Evolutionary conservation across 2,113 vertebrate genomes (phyloP), one percentile per base, ranked within the genome.

Genomic region (Falcunculus frontatus): DNA sequence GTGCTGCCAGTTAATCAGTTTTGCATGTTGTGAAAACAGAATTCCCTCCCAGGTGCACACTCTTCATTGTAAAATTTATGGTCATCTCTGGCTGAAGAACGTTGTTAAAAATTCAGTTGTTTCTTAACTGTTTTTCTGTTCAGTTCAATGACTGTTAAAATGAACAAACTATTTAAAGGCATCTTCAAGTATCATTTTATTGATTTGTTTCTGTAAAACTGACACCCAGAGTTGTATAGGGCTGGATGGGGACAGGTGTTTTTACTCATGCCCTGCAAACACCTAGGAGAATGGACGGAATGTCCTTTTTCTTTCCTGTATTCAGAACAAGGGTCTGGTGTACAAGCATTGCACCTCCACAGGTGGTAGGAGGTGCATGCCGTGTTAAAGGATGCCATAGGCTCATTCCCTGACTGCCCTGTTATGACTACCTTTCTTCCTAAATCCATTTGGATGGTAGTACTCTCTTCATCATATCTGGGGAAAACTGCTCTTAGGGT

Each of bases 61-160:
- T 41, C 9, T 75, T 85, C 53, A 20, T 33, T 53, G 63, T 74
- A 85, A 15, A 11, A 79, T 89, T 83, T 70, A 52, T 39, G 70
- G 44, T 92, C 35, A 27, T 70, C 53, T 52, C 52, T 70, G 52
- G 37, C 63, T 95, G 56, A 75, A 79, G 79, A 93, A 93, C 65
- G 42, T 16, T 79, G 30, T 64, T 87, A 63, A 56, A 49, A 93
- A 84, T 92, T 87, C 8, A 35, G 10, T 82, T 4, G 3, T 67
- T 76, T 57, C 55, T 88, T 77, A 52, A 7, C 33, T 90, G 82
- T 84, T 62, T 82, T 77, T 90, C 30, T 86, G 62, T 93, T 90
- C 55, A 64, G 14, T 72, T 74, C 55, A 90, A 73, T 88, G 83
- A 84, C 87, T 88, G 44, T 79, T 93, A 55, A 94, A 78, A 67